A percentile compares a stretch with the other conserved stretches of the same genome.
Evolutionary conservation across 2,888 invertebrate species (phyloP).

Genomic region (Phlogophora meticulosa): DNA sequence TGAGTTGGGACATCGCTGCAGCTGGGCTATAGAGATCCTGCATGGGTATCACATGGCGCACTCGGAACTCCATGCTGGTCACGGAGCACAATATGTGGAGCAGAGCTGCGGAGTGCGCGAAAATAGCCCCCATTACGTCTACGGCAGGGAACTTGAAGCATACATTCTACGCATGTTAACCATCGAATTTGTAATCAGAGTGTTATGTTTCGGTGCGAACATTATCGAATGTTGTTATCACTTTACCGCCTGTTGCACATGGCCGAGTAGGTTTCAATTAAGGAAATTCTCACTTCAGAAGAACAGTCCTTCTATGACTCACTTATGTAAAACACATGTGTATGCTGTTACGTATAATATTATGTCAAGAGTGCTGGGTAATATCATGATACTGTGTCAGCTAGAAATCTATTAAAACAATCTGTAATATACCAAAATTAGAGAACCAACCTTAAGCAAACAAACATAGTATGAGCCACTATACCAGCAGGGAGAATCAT

Average conservation of each 20-base stretch:
- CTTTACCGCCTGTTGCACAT: slow-evolving; percentile 13
- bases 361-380: too few relatives aligned
- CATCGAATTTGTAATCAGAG: slow-evolving; percentile 17
- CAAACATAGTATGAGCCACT: too few relatives aligned
- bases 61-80: background rate
- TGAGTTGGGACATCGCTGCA: background rate
- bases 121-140: slow-evolving; percentile 44
- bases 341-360: too few relatives aligned
- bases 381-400: too few relatives aligned
- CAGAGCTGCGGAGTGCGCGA: slow-evolving; percentile 17
- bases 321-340: too few relatives aligned
- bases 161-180: slow-evolving; percentile 9
- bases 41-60: slow-evolving; percentile 20
- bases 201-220: slow-evolving; percentile 44
- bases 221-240: slow-evolving; percentile 8
- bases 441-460: too few relatives aligned
- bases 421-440: too few relatives aligned
- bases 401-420: too few relatives aligned
- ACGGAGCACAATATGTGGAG: slow-evolving; percentile 30
- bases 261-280: slow-evolving; percentile 3
- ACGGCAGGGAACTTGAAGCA: background rate
- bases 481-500: too few relatives aligned
- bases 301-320: background rate
- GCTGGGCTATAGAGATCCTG: background rate
- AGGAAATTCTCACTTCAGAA: background rate